phyloP scores from a whole-genome alignment of 23 tunicate species.

The Styela plicata region DNA sequence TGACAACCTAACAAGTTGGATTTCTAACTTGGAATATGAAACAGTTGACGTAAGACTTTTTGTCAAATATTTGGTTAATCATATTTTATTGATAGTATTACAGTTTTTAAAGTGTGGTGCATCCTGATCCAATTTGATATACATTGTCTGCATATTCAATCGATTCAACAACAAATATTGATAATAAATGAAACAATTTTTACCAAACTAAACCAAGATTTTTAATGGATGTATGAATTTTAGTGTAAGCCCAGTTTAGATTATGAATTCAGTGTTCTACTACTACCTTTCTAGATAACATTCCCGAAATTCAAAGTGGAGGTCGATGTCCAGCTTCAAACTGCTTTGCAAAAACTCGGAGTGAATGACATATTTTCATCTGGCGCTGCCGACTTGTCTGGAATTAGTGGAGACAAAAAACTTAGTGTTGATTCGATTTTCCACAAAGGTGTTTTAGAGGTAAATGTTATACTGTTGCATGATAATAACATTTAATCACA shows the following conservation, averaged over 20 bases:
- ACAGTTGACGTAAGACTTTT: constrained; percentile 69
- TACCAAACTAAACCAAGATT: too few species aligned
- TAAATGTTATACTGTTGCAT: constrained; percentile 4
- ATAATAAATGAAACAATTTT: too few species aligned
- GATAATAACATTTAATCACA: background rate
- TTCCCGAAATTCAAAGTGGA: constrained; percentile 74
- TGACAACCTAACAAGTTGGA: constrained; percentile 71
- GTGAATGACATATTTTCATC: constrained; percentile 48
- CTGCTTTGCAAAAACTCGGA: constrained; percentile 54
- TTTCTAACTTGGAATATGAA: constrained; percentile 41
- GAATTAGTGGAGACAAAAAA: constrained; percentile 29
- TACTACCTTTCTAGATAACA: too few species aligned
- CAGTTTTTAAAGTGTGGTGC: too few species aligned
- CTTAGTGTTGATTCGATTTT: constrained; percentile 59
- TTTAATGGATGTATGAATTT: too few species aligned
- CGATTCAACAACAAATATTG: too few species aligned
- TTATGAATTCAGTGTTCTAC: too few species aligned
- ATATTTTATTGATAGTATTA: too few species aligned
- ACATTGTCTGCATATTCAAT: too few species aligned
- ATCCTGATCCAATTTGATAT: too few species aligned
- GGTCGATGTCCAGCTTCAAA: constrained; percentile 43
- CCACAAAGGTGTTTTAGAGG: constrained; percentile 77
- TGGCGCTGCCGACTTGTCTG: constrained; percentile 51
- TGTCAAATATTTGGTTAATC: too few species aligned
- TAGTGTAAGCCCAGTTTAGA: too few species aligned